Conservation (phyloP, 2,113 vertebrate genomes). For the Euleptes europaea region DNA sequence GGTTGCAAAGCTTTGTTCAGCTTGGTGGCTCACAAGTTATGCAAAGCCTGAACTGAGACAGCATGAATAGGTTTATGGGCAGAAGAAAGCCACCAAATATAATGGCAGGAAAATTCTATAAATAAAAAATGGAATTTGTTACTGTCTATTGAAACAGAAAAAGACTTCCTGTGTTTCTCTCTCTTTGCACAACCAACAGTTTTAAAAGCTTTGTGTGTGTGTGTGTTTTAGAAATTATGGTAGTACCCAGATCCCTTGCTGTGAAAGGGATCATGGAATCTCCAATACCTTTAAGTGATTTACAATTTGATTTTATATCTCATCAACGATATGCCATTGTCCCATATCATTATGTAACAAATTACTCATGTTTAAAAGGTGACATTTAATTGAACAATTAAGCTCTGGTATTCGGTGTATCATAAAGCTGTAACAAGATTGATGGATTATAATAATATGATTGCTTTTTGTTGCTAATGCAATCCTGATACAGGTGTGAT, state of each 20-base stretch:
- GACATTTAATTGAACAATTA: conserved; percentile 30
- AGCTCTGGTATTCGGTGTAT: conserved; percentile 52
- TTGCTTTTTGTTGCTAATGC: conserved; percentile 30
- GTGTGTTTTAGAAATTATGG: neutral
- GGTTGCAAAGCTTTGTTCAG: neutral
- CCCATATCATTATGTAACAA: conserved; percentile 27
- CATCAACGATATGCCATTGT: conserved; percentile 47
- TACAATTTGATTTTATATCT: conserved; percentile 32
- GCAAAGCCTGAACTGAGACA: neutral
- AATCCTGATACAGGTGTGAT: conserved; percentile 27
- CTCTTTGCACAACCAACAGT: neutral
- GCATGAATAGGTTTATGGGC: neutral
- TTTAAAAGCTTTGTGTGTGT: neutral
- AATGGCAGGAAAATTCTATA: neutral
- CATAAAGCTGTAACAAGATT: conserved; percentile 24
- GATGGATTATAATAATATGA: conserved; percentile 29
- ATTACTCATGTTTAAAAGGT: conserved; percentile 48
- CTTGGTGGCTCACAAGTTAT: neutral
- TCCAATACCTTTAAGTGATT: neutral
- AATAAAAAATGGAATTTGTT: neutral
- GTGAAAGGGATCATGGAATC: conserved; percentile 15
- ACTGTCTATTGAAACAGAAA: neutral
- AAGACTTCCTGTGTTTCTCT: neutral
- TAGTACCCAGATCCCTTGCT: neutral
- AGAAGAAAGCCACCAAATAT: neutral